These are phyloP conservation scores for Eupithecia inturbata DNA, from an alignment of 2,888 invertebrate species.

Conservation along the genomic window DNA sequence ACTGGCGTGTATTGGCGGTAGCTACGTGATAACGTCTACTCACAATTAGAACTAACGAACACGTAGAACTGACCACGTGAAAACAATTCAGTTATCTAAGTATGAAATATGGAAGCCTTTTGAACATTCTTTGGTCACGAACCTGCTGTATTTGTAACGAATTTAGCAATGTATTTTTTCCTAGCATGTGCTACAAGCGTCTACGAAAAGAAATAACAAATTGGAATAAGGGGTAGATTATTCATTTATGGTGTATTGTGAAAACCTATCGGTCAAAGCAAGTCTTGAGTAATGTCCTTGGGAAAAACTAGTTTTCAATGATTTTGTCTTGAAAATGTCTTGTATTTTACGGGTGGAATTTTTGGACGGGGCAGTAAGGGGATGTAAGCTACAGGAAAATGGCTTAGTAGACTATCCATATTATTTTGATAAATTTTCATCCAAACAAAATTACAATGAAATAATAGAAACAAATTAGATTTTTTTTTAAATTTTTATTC, in stretches of 20 bases:
- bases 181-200: background rate
- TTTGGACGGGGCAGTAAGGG: too few species aligned
- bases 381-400: too few species aligned
- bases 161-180: conserved; percentile 13
- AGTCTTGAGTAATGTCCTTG: background rate
- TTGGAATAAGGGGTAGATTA: background rate
- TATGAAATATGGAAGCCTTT: conserved; percentile 31
- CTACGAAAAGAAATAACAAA: background rate
- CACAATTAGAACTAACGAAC: conserved; percentile 54
- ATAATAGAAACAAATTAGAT: too few species aligned
- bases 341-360: too few species aligned
- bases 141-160: conserved; percentile 11
- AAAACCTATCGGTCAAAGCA: background rate
- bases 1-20: conserved; percentile 35
- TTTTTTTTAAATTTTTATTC: too few species aligned
- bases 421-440: too few species aligned
- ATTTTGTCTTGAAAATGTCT: background rate
- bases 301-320: background rate
- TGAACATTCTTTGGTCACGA: conserved; percentile 8
- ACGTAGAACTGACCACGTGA: conserved; percentile 43
- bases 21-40: conserved; percentile 52
- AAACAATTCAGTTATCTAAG: conserved; percentile 42
- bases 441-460: too few species aligned
- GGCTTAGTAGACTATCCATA: too few species aligned
- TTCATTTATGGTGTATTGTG: background rate